phyloP scores from a whole-genome alignment of 2,797 vertebrate genomes.

The Hemibagrus guttatus region DNA sequence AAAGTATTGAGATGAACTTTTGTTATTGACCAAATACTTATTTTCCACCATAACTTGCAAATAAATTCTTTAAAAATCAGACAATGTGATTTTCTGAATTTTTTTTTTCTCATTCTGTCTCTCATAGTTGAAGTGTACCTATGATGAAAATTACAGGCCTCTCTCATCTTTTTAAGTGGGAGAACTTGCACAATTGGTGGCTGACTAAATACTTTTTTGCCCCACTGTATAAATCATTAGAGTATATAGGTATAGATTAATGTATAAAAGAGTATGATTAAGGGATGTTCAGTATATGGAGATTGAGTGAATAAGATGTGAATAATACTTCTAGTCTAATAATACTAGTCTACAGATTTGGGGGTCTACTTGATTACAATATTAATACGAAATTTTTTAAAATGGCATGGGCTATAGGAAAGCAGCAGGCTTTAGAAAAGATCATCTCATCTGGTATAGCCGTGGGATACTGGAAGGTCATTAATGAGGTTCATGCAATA shows the following conservation, averaged over 20 bases:
- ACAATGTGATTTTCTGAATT: no score
- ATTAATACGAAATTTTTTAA: background rate
- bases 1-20: no score
- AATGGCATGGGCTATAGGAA: background rate
- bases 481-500: constrained; percentile 24
- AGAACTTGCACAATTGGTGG: no score
- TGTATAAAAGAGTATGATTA: background rate
- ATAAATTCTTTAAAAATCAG: no score
- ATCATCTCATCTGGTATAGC: constrained; percentile 6
- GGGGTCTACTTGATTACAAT: background rate
- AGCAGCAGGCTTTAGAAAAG: constrained; percentile 3
- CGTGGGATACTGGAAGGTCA: constrained; percentile 4
- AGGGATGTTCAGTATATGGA: background rate
- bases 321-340: background rate
- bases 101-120: no score
- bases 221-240: background rate
- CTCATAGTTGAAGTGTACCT: no score
- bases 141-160: no score
- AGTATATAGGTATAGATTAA: no score
- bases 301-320: background rate
- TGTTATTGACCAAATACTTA: no score
- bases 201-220: no score
- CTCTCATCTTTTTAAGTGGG: no score
- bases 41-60: no score
- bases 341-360: background rate